A percentile compares a stretch with the other conserved stretches of the same genome.
Conservation (phyloP, 2,113 vertebrate genomes). For the Notothenia rossii region DNA sequence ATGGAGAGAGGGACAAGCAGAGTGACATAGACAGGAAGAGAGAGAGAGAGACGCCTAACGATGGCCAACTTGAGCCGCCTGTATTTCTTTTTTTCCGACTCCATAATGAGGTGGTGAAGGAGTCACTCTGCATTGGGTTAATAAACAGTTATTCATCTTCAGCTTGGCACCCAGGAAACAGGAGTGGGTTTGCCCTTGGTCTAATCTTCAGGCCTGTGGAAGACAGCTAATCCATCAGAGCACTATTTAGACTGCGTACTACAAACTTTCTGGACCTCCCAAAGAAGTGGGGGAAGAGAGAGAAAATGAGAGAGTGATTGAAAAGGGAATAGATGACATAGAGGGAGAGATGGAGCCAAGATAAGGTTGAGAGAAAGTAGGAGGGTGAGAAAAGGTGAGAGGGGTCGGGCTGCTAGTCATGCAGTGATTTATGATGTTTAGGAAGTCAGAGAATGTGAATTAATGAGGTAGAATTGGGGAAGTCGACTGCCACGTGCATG, state of each 20-base stretch:
- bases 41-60: background rate
- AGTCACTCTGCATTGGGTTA: conserved; percentile 75
- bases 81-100: background rate
- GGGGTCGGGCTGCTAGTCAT: conserved; percentile 45
- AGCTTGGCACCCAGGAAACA: conserved; percentile 70
- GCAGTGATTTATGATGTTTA: conserved; percentile 81
- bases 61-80: conserved; percentile 45
- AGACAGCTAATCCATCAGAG: conserved; percentile 81
- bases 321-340: conserved; percentile 60
- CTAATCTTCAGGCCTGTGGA: conserved; percentile 75
- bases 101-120: conserved; percentile 73
- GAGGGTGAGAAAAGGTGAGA: conserved; percentile 61
- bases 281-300: conserved; percentile 43
- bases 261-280: conserved; percentile 69
- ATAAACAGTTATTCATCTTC: conserved; percentile 83
- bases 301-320: conserved; percentile 59
- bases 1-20: conserved; percentile 26
- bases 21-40: conserved; percentile 38
- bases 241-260: conserved; percentile 61
- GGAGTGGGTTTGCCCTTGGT: conserved; percentile 78
- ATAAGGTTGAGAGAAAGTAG: conserved; percentile 56
- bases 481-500: conserved; percentile 49
- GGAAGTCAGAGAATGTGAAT: conserved; percentile 69
- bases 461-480: conserved; percentile 73
- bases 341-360: conserved; percentile 63